phyloP scores from a whole-genome alignment of 2,888 invertebrate genomes.

The Pseudeuparius sepicola region DNA sequence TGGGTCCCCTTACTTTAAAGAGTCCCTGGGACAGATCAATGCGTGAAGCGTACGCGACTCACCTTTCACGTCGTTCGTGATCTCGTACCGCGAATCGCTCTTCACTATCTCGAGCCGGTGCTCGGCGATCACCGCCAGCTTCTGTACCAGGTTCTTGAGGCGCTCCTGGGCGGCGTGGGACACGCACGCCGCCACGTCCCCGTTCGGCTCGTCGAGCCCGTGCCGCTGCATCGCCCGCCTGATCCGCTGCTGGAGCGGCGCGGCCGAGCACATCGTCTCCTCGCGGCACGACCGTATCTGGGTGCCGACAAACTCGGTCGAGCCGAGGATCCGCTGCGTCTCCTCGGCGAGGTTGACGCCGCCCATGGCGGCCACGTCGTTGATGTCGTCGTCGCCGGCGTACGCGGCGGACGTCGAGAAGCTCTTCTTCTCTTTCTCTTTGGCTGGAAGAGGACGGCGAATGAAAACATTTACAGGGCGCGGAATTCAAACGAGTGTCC shows the following conservation, averaged over 20 bases:
- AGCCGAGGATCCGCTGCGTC: conserved; percentile 84
- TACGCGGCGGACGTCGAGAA: conserved; percentile 46
- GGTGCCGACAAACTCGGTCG: conserved; percentile 67
- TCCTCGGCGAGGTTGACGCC: conserved; percentile 96
- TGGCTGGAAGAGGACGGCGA: too few relatives aligned
- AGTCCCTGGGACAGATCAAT: too few relatives aligned
- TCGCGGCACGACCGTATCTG: conserved; percentile 85
- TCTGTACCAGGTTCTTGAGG: conserved; percentile 82
- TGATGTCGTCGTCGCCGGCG: conserved; percentile 79
- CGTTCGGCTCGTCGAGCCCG: conserved; percentile 70
- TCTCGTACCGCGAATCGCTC: conserved; percentile 81
- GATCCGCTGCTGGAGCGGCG: conserved; percentile 62
- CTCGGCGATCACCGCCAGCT: conserved; percentile 85
- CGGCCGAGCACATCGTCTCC: conserved; percentile 74
- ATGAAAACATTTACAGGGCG: too few relatives aligned
- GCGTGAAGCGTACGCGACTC: too few relatives aligned
- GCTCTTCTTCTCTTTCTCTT: conserved; percentile 47
- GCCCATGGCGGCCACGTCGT: conserved; percentile 98
- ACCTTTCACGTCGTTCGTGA: conserved; percentile 42
- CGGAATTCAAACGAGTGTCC: too few relatives aligned
- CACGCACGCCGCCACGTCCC: conserved; percentile 81
- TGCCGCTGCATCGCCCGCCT: conserved; percentile 63
- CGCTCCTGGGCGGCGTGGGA: conserved; percentile 93
- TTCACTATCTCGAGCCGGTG: conserved; percentile 90
- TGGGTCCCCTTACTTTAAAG: too few relatives aligned